Evolutionary conservation across 2,113 vertebrate genomes (phyloP).

Genomic region (Otus sunia): DNA sequence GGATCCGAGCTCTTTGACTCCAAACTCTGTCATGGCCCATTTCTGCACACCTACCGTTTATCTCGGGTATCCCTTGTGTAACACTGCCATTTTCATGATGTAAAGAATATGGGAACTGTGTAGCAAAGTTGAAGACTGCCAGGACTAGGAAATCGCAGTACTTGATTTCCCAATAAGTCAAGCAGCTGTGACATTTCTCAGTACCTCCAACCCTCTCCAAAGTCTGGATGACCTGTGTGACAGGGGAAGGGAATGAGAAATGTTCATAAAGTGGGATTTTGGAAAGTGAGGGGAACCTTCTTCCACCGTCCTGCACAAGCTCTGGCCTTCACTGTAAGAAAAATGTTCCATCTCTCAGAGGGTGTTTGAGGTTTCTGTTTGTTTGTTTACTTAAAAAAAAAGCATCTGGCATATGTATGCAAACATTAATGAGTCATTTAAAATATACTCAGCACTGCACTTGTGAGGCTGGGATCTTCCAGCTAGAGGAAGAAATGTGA

Average conservation of each 20-base stretch:
- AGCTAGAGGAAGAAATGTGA: neutral
- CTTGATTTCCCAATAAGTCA: neutral
- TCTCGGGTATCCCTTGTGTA: neutral
- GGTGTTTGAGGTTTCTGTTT: conserved; percentile 14
- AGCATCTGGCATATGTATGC: conserved; percentile 12
- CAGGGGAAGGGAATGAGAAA: neutral
- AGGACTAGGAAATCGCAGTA: neutral
- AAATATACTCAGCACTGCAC: neutral
- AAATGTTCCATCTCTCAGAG: neutral
- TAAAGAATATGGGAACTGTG: neutral
- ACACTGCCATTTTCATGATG: neutral
- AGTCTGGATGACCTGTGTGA: neutral
- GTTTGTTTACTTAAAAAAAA: conserved; percentile 18
- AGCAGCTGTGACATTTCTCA: neutral
- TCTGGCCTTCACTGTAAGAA: neutral
- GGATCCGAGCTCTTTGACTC: neutral
- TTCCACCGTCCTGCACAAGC: neutral
- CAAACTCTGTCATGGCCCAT: neutral
- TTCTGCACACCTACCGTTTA: neutral
- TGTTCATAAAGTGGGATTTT: neutral
- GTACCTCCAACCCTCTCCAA: neutral
- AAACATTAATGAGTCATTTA: conserved; percentile 13
- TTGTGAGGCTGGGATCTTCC: neutral
- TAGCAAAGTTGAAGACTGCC: neutral
- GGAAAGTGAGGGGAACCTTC: neutral